These are phyloP conservation scores for Macroramphosus scolopax DNA, from an alignment of 2,797 vertebrate genomes.

Conservation along the genomic window DNA sequence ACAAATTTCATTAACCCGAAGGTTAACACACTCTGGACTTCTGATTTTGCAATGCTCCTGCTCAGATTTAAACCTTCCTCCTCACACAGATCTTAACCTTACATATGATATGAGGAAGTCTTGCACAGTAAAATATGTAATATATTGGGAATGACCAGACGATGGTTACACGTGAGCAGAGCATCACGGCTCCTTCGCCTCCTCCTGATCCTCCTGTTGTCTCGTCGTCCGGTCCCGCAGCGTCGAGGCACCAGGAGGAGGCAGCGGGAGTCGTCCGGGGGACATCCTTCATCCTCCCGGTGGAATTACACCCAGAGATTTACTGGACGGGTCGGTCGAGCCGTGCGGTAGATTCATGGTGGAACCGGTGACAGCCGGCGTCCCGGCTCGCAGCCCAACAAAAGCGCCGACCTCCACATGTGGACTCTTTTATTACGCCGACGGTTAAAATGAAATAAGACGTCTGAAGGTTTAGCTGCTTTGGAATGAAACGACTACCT, in stretches of 20 bases:
- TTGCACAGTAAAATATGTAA: too few species aligned
- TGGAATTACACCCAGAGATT: conserved; percentile 51
- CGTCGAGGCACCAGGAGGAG: conserved; percentile 13
- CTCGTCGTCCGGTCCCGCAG: conserved; percentile 23
- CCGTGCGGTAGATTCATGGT: conserved; percentile 50
- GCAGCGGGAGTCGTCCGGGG: conserved; percentile 19
- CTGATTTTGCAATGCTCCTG: conserved; percentile 2
- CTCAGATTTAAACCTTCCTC: not conserved
- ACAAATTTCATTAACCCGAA: conserved; percentile 69
- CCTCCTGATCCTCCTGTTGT: conserved; percentile 24
- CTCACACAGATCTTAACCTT: too few species aligned
- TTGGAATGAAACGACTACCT: too few species aligned
- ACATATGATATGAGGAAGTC: too few species aligned
- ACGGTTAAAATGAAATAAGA: too few species aligned
- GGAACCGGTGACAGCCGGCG: conserved; percentile 30
- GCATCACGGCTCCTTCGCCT: not conserved
- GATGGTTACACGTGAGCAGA: not conserved
- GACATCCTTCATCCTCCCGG: conserved; percentile 40
- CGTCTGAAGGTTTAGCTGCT: too few species aligned
- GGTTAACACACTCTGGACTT: conserved; percentile 57
- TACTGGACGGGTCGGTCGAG: conserved; percentile 56
- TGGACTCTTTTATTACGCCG: conserved; percentile 5
- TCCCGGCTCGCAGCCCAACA: conserved; percentile 29
- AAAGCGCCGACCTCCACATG: conserved; percentile 7
- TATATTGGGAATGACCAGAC: too few species aligned